Conservation (phyloP, 2,797 vertebrate genomes). For the Falco cherrug region DNA sequence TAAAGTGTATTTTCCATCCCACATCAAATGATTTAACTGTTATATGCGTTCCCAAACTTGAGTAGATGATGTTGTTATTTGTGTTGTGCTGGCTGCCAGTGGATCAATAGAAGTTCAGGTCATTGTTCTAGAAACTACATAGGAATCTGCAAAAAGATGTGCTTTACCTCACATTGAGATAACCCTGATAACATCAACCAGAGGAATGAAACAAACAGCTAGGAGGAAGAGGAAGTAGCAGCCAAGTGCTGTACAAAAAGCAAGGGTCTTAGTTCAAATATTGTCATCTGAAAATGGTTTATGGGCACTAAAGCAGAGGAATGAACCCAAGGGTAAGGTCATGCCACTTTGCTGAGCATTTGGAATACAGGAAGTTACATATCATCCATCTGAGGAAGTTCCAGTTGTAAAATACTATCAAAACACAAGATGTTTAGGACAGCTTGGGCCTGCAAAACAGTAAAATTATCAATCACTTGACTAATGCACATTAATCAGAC, state of each 20-base stretch:
- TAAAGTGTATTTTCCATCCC: background rate
- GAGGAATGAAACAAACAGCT: background rate
- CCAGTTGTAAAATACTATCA: constrained; percentile 60
- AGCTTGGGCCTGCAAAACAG: constrained; percentile 52
- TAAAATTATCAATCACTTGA: constrained; percentile 73
- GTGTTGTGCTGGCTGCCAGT: background rate
- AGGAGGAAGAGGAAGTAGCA: constrained; percentile 14
- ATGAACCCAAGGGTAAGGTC: constrained; percentile 1
- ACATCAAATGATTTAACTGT: background rate
- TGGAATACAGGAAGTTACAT: constrained; percentile 34
- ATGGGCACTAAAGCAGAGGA: background rate
- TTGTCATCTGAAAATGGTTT: constrained; percentile 39
- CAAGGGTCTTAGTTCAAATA: constrained; percentile 52
- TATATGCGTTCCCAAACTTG: rapidly evolving
- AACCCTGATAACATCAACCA: background rate
- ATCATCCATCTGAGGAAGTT: constrained; percentile 54
- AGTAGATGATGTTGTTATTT: background rate
- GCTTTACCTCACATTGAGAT: background rate
- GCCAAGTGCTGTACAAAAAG: constrained; percentile 74
- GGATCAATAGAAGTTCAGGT: constrained; percentile 23
- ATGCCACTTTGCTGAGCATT: constrained; percentile 2
- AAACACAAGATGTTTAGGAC: constrained; percentile 43
- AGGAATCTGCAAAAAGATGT: background rate
- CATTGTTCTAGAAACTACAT: background rate
- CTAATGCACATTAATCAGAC: constrained; percentile 74